Evolutionary conservation across 2,888 invertebrate genomes (phyloP).

Genomic region (Aleiodes leptofemur): DNA sequence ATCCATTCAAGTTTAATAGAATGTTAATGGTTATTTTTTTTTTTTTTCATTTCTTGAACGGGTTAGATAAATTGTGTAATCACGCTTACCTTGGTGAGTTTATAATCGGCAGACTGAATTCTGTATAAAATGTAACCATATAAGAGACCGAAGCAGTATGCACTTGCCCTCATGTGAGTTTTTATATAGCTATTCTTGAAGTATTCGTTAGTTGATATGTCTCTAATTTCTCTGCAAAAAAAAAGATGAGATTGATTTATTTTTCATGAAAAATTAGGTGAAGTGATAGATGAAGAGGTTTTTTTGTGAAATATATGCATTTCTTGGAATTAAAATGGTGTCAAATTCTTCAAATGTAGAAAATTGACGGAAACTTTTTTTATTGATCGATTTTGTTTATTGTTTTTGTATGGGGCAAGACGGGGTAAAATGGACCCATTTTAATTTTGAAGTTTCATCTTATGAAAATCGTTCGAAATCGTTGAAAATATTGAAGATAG

Average conservation of each 20-base stretch:
- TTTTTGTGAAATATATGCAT: no score
- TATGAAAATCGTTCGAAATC: no score
- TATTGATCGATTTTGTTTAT: no score
- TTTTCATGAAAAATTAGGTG: slow-evolving; percentile 39
- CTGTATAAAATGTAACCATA: slow-evolving; percentile 82
- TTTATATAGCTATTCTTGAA: slow-evolving; percentile 83
- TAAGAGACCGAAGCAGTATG: slow-evolving; percentile 82
- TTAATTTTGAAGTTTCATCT: no score
- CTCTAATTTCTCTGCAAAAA: slow-evolving; percentile 80
- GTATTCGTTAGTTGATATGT: slow-evolving; percentile 80
- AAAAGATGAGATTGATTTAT: slow-evolving; percentile 38
- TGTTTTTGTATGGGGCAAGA: no score
- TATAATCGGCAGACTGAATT: slow-evolving; percentile 77
- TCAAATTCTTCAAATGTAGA: no score
- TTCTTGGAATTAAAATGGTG: no score
- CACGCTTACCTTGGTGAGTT: slow-evolving; percentile 75
- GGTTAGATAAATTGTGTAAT: slow-evolving; percentile 29
- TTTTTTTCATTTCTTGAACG: slow-evolving; percentile 13
- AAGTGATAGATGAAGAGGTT: slow-evolving; percentile 13
- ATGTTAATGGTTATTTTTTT: not conserved
- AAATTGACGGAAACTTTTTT: no score
- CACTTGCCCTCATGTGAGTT: slow-evolving; percentile 85
- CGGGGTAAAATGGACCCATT: no score
- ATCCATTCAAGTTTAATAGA: slow-evolving; percentile 3
- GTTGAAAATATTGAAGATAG: no score